These are phyloP conservation scores for Actinia equina DNA, from an alignment of 64 coral and sea anemone species.

Conservation along the genomic window DNA sequence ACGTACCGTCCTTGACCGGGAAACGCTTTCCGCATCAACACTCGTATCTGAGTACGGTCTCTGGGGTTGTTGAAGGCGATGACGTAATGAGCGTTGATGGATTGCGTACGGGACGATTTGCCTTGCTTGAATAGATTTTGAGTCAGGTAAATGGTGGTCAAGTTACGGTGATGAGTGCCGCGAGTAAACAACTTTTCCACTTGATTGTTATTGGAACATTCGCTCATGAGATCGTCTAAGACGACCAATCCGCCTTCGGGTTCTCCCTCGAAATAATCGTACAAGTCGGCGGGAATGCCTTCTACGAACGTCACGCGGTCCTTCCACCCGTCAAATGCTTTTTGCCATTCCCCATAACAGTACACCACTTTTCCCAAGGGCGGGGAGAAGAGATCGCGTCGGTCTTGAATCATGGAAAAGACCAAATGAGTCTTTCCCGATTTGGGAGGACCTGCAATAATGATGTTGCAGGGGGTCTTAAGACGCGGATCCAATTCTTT, in stretches of 20 bases:
- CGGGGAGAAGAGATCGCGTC: background rate
- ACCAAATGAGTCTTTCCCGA: background rate
- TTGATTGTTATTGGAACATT: constrained; percentile 17
- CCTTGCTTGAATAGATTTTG: constrained; percentile 29
- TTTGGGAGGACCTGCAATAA: background rate
- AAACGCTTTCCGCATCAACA: background rate
- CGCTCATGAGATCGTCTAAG: constrained; percentile 36
- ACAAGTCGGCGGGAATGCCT: background rate
- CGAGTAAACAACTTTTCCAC: constrained; percentile 43
- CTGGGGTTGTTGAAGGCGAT: background rate
- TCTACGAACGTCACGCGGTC: background rate
- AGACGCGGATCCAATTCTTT: background rate
- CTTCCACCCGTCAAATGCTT: background rate
- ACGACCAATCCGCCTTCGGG: constrained; percentile 1
- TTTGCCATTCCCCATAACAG: constrained; percentile 4
- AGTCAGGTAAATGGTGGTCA: constrained; percentile 24
- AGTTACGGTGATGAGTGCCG: constrained; percentile 33
- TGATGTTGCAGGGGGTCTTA: background rate
- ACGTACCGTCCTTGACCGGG: background rate
- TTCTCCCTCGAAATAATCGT: constrained; percentile 29
- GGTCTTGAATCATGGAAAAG: background rate
- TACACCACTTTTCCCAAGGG: background rate
- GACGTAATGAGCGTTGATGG: background rate
- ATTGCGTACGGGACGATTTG: background rate
- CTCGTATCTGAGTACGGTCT: background rate